Conservation (phyloP, 2,888 invertebrate species). For the Amphipoea lucens region DNA sequence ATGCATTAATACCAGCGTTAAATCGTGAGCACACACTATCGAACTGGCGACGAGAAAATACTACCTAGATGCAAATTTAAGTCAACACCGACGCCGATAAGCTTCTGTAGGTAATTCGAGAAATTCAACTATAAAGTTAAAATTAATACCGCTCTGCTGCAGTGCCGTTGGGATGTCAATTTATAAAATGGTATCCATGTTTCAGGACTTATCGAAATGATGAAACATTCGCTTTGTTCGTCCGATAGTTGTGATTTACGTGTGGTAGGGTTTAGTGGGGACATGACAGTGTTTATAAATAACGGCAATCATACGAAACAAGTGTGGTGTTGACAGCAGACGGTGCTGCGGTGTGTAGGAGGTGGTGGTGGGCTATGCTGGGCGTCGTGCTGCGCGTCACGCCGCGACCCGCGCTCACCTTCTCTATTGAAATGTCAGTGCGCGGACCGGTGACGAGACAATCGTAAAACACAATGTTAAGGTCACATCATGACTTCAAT, state of each 20-base stretch:
- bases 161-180: conserved; percentile 71
- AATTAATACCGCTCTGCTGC: conserved; percentile 76
- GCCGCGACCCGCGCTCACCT: conserved; percentile 88
- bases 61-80: conserved; percentile 87
- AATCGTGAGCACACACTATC: conserved; percentile 89
- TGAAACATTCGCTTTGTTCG: conserved; percentile 71
- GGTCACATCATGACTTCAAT: conserved; percentile 90
- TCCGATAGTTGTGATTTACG: conserved; percentile 74
- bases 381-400: conserved; percentile 85
- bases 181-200: conserved; percentile 73
- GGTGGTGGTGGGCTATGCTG: conserved; percentile 76
- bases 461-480: conserved; percentile 90
- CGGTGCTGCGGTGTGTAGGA: conserved; percentile 61
- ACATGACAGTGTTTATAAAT: conserved; percentile 64
- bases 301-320: conserved; percentile 75
- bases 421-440: conserved; percentile 90
- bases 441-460: conserved; percentile 88
- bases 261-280: conserved; percentile 59
- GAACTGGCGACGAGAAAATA: conserved; percentile 85
- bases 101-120: conserved; percentile 83
- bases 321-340: conserved; percentile 67
- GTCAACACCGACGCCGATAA: conserved; percentile 85
- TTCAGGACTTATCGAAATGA: conserved; percentile 76
- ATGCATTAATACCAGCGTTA: conserved; percentile 90
- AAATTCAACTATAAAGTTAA: conserved; percentile 76